These are phyloP conservation scores for Epicampocera succincta DNA, from an alignment of 2,888 invertebrate genomes.

Conservation along the genomic window DNA sequence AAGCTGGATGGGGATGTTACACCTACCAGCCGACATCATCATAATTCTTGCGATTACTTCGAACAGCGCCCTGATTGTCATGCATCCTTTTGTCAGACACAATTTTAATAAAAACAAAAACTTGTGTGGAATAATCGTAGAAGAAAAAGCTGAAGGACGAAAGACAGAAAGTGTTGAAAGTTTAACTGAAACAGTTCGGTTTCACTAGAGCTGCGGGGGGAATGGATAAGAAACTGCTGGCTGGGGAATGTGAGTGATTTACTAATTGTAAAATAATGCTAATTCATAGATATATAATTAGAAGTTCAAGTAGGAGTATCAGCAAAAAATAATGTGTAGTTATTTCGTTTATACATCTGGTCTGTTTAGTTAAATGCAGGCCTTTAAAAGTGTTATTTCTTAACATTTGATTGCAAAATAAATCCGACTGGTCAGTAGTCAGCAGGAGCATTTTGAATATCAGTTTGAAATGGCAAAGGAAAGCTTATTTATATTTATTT, in stretches of 20 bases:
- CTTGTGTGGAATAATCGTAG: constrained; percentile 7
- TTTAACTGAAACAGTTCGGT: constrained; percentile 18
- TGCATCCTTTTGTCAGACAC: not conserved
- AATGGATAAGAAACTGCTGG: not conserved
- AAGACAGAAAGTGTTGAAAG: too few relatives aligned
- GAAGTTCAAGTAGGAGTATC: not conserved
- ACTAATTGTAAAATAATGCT: constrained; percentile 53
- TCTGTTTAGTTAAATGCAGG: not conserved
- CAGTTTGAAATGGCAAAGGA: too few relatives aligned
- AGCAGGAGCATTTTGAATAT: too few relatives aligned
- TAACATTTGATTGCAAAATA: too few relatives aligned
- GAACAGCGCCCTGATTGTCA: not conserved
- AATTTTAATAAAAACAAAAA: constrained; percentile 43
- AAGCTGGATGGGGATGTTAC: constrained; percentile 46
- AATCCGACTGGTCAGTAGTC: too few relatives aligned
- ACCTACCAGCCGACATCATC: constrained; percentile 11
- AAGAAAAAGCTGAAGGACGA: constrained; percentile 32
- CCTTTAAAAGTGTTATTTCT: too few relatives aligned
- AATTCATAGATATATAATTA: constrained; percentile 1
- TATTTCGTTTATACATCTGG: not conserved
- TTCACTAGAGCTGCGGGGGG: not conserved
- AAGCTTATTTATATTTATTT: too few relatives aligned
- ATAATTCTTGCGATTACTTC: not conserved
- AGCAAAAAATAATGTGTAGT: not conserved
- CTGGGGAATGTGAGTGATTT: constrained; percentile 45